These are phyloP conservation scores for Cygnus buccinator DNA, from an alignment of 2,113 vertebrate genomes.

Conservation along the genomic window DNA sequence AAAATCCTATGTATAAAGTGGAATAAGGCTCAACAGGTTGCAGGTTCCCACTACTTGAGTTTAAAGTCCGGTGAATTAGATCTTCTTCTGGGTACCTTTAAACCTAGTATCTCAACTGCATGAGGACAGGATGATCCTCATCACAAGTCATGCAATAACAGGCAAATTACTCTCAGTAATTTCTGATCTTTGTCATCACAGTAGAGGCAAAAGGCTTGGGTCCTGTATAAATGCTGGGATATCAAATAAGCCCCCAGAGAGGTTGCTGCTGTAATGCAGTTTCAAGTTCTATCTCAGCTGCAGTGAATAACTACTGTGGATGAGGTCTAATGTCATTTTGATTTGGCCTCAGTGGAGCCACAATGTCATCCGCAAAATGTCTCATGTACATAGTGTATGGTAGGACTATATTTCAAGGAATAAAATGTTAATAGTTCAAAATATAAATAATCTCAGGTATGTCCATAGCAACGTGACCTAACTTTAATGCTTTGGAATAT, in stretches of 20 bases:
- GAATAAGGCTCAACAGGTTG: background rate
- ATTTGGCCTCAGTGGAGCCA: background rate
- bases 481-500: background rate
- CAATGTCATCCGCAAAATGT: background rate
- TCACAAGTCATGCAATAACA: background rate
- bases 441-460: background rate
- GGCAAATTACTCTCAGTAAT: background rate
- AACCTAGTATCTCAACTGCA: background rate
- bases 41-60: accelerated
- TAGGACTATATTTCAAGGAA: background rate
- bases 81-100: background rate
- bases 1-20: background rate
- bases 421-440: background rate
- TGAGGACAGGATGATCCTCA: background rate
- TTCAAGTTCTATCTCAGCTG: background rate
- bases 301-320: background rate
- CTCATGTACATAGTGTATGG: background rate
- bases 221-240: background rate
- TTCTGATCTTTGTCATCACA: background rate
- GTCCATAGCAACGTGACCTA: background rate
- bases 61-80: background rate
- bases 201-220: background rate
- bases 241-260: background rate
- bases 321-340: background rate
- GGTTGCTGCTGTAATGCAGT: background rate